Conservation (phyloP, 1,140 invertebrate species). For the Heliconius melpomene region DNA sequence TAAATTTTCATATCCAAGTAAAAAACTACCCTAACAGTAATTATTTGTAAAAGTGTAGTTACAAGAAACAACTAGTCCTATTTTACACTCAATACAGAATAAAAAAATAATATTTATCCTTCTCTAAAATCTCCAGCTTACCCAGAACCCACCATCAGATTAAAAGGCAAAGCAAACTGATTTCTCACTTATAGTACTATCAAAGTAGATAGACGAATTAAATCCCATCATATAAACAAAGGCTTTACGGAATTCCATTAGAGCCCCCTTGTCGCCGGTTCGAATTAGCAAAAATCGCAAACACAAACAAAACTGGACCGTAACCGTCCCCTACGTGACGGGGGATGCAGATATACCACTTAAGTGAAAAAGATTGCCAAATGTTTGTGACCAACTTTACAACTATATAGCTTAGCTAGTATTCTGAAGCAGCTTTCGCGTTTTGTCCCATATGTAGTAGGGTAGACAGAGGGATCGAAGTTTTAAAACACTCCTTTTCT, state of each 20-base stretch:
- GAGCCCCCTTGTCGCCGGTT: slow-evolving; percentile 38
- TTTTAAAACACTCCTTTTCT: not conserved
- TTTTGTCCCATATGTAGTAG: not conserved
- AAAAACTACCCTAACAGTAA: too few species aligned
- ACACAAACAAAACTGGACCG: slow-evolving; percentile 49
- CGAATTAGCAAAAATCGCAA: slow-evolving; percentile 48
- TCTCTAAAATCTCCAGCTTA: not conserved
- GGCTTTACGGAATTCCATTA: slow-evolving; percentile 49
- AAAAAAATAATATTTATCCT: not conserved
- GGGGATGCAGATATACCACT: slow-evolving; percentile 14
- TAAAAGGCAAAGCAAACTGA: not conserved
- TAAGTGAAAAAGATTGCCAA: slow-evolving; percentile 34
- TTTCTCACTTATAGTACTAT: slow-evolving; percentile 3
- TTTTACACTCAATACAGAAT: not conserved
- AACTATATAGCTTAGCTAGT: not conserved
- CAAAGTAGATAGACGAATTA: slow-evolving; percentile 31
- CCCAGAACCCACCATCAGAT: not conserved
- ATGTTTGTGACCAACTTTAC: slow-evolving; percentile 26
- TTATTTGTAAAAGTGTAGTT: too few species aligned
- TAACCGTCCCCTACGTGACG: slow-evolving; percentile 32
- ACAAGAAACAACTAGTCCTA: too few species aligned
- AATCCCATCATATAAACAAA: slow-evolving; percentile 38
- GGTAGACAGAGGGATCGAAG: not conserved
- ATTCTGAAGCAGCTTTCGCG: not conserved
- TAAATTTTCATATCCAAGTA: too few species aligned